phyloP scores from a whole-genome alignment of 2,797 vertebrate genomes.

The Platyrinchus mystaceus region DNA sequence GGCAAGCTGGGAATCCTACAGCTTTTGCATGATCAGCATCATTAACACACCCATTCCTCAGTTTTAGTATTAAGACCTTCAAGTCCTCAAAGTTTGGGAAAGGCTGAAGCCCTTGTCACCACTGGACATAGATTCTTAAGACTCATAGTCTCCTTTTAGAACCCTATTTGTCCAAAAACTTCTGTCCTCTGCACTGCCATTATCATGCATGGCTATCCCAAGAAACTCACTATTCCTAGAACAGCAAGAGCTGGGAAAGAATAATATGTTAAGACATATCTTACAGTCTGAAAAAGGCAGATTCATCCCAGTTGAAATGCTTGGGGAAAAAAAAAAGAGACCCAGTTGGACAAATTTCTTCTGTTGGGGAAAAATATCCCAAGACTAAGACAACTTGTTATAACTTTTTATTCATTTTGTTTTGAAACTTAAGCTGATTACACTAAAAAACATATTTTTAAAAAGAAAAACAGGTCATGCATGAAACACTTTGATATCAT shows the following conservation, averaged over 20 bases:
- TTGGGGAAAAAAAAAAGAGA: not conserved
- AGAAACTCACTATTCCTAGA: not conserved
- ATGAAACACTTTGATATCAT: slow-evolving; percentile 56
- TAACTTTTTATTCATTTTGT: slow-evolving; percentile 22
- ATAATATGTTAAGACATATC: not conserved
- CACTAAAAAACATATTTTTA: not conserved
- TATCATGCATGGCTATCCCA: rapidly evolving
- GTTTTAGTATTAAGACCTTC: not conserved
- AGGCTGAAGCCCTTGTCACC: not conserved
- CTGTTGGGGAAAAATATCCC: not conserved
- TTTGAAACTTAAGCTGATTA: slow-evolving; percentile 53
- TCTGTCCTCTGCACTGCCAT: not conserved
- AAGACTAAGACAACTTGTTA: not conserved
- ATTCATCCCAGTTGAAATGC: not conserved
- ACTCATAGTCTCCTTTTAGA: not conserved
- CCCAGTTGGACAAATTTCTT: not conserved
- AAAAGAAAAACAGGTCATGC: slow-evolving; percentile 40
- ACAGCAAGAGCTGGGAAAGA: not conserved
- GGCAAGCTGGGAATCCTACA: not conserved
- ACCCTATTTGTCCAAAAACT: not conserved
- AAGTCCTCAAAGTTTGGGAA: not conserved
- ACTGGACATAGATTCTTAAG: not conserved
- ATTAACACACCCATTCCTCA: rapidly evolving
- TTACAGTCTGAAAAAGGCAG: not conserved
- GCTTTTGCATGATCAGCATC: not conserved